Base-by-base conservation (phyloP, 2,113 vertebrate genomes). In the Quiscalus mexicanus region DNA sequence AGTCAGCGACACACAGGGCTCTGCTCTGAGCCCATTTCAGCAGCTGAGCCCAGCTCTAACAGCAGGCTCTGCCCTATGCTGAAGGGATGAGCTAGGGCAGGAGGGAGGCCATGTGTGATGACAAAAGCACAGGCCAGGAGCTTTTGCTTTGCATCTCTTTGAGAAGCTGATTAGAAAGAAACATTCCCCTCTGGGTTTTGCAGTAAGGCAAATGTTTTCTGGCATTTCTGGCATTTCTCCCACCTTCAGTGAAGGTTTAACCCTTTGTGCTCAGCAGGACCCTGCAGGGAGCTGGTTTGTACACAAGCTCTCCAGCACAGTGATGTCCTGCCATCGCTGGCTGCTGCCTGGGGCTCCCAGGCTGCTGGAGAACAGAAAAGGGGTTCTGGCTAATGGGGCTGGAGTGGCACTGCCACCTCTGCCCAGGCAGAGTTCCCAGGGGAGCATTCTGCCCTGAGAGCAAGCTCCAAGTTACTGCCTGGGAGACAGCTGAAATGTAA, bases 111-210 rank as follows among this genome's bases (percentile, higher is more conserved):
- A 63, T 9, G 11, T n/a, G 39, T 6, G 45, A 67, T 71, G 74
- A 90, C 93, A 95, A 91, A 91, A 89, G 87, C 82, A 73, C 50
- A 82, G 78, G 39, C 65, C 77, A 64, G 53, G 76, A 77, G 71
- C 71, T 91, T 95, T 90, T 88, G 85, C 92, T 96, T 93, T 96
- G 94, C 93, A 94, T 93, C 47, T 93, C 95, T 96, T 93, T 88
- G 88, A 93, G 92, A 82, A 94, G 71, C 62, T 47, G 91, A 94
- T 85, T 75, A 92, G 84, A 79, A 92, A 84, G 87, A 89, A 95
- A 81, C 77, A 64, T 71, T 71, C 86, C 53, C 64, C 73, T 90
- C 73, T n/a, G 70, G 20, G 78, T 84, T 84, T 73, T 68, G 71
- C 33, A 69, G 69, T 39, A 55, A 89, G 83, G 85, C 92, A 93